These are phyloP conservation scores for Drosophila erecta DNA, from an alignment of 1,140 invertebrate genomes.

Conservation along the genomic window DNA sequence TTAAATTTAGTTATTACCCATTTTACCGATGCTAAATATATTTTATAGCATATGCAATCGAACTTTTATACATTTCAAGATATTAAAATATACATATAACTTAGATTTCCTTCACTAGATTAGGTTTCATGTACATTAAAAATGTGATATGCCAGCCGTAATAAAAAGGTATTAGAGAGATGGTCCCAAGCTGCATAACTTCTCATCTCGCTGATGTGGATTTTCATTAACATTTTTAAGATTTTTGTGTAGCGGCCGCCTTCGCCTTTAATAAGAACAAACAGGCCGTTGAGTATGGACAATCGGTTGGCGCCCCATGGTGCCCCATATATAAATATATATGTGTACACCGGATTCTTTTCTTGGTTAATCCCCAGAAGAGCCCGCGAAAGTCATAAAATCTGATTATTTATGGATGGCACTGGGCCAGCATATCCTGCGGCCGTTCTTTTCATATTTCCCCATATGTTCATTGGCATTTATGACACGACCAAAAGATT, in stretches of 20 bases:
- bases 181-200: conserved; percentile 45
- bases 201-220: conserved; percentile 50
- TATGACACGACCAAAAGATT: conserved; percentile 77
- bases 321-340: conserved; percentile 57
- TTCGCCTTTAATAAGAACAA: conserved; percentile 73
- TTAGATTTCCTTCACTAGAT: not conserved
- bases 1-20: no score
- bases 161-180: not conserved
- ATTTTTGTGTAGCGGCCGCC: conserved; percentile 49
- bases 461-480: conserved; percentile 70
- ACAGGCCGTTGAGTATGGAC: conserved; percentile 80
- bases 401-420: conserved; percentile 83
- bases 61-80: not conserved
- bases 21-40: no score
- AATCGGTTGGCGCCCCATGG: conserved; percentile 80
- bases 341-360: conserved; percentile 25
- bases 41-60: no score
- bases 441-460: conserved; percentile 50
- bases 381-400: conserved; percentile 74
- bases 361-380: conserved; percentile 67
- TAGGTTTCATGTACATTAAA: not conserved
- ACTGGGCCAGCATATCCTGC: conserved; percentile 76
- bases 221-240: conserved; percentile 81
- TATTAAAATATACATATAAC: no score
- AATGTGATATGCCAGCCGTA: conserved; percentile 3